These are phyloP conservation scores for Triplophysa dalaica DNA, from an alignment of 2,113 vertebrate genomes.

Conservation along the genomic window DNA sequence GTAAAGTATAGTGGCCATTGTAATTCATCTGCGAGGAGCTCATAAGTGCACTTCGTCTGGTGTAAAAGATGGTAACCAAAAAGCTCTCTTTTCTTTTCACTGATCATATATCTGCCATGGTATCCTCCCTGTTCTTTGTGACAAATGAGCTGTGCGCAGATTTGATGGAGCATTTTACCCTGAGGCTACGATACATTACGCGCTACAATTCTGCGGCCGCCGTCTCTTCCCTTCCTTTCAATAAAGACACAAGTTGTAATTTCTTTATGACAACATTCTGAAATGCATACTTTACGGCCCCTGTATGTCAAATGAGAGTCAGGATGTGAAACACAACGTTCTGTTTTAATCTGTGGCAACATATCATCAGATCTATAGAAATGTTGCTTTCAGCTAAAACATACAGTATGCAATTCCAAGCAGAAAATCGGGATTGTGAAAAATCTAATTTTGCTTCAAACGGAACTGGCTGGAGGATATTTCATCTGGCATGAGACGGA, in stretches of 20 bases:
- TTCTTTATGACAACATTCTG: slow-evolving; percentile 8
- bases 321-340: slow-evolving; percentile 18
- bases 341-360: slow-evolving; percentile 29
- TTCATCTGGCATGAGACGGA: background rate
- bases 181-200: slow-evolving; percentile 31
- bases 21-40: slow-evolving; percentile 2
- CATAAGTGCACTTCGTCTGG: slow-evolving; percentile 15
- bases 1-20: slow-evolving; percentile 22
- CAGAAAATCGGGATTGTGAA: slow-evolving; percentile 5
- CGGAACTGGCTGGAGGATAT: background rate
- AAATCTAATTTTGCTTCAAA: slow-evolving; percentile 8
- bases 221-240: slow-evolving; percentile 7
- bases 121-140: slow-evolving; percentile 32
- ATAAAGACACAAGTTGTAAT: slow-evolving; percentile 44
- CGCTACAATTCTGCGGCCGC: slow-evolving; percentile 11
- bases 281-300: background rate
- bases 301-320: slow-evolving; percentile 32
- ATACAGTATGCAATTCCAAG: background rate
- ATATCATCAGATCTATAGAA: background rate
- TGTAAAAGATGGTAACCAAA: background rate
- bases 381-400: background rate
- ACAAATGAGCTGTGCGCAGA: slow-evolving; percentile 34
- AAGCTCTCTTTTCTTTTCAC: slow-evolving; percentile 3
- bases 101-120: slow-evolving; percentile 8
- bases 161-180: slow-evolving; percentile 40